Base-by-base conservation (phyloP, 2,888 invertebrate genomes). In the Asteroscopus sphinx region DNA sequence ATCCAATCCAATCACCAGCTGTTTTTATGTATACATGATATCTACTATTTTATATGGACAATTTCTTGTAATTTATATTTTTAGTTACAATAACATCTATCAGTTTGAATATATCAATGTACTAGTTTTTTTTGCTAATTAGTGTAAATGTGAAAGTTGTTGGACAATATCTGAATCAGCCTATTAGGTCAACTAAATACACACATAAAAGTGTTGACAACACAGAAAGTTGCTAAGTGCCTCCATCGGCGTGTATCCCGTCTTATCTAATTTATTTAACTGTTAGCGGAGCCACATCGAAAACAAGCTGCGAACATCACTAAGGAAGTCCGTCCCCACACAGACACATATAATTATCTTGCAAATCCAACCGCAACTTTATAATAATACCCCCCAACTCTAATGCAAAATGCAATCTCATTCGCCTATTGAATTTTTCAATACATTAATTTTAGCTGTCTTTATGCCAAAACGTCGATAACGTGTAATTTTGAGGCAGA, bases 191-290 rank as follows among this genome's bases (percentile, higher is more conserved):
- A 78, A 80, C 76, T 79, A 76, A 79, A 82, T 79, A 84, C 73
- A 79, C 76, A 82, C 76, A 83, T 81, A 86, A 87, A 90, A 85
- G 83, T 90, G 89, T 87, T 85, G 88, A 89, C 87, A 80, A 77
- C 77, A 80, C 80, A 81, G 80, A 89, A 90, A 91, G 83, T 90
- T 85, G 77, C 81, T 86, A 88, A 89, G 88, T 88, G 87, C 82
- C 77, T 79, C 68, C 77, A 83, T 87, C 82, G 81, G 86, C 85
- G 70, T 79, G 81, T 83, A 83, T 83, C 80, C 80, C 78, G 83
- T 77, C 86, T 90, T 90, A 89, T 91, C 90, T 90, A 88, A 89
- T 90, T 89, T 90, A 90, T 88, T 88, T 89, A 87, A 88, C 88
- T 86, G 87, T 88, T 86, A 85, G 83, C 73, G 75, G 76, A 74